Percentiles rank a stretch among this genome's conserved stretches.
Conservation (phyloP, 2,888 invertebrate genomes). For the Drymonia ruficornis region DNA sequence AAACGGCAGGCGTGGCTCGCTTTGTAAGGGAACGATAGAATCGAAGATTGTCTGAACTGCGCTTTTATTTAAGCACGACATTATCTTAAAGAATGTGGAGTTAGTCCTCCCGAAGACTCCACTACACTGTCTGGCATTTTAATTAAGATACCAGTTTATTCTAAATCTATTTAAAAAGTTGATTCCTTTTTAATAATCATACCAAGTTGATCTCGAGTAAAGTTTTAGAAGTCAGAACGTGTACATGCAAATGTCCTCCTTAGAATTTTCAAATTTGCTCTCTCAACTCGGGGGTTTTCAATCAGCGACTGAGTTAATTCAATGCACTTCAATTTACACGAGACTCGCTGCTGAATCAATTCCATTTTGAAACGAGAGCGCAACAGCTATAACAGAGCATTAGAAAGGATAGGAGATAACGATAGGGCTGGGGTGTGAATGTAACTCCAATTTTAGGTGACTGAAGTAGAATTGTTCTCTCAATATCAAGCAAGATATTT, state of each 20-base stretch:
- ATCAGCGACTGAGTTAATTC: constrained; percentile 64
- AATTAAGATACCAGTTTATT: not conserved
- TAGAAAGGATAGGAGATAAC: constrained; percentile 23
- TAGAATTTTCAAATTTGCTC: constrained; percentile 19
- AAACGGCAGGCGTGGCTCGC: not conserved
- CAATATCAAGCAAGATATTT: no score
- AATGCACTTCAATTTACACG: constrained; percentile 62
- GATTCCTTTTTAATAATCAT: not conserved
- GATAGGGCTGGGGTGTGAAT: not conserved
- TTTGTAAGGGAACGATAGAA: not conserved
- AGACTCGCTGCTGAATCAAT: constrained; percentile 55
- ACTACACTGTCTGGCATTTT: not conserved
- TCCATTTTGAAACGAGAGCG: constrained; percentile 54
- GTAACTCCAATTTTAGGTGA: no score
- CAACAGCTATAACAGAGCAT: constrained; percentile 49
- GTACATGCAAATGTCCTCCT: constrained; percentile 6
- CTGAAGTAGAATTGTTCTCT: no score
- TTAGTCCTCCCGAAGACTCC: not conserved
- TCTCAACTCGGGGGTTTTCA: constrained; percentile 46
- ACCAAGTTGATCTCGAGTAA: not conserved
- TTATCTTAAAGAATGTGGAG: not conserved
- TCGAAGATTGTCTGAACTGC: not conserved
- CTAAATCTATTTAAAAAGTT: not conserved
- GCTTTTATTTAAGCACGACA: not conserved
- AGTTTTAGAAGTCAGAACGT: not conserved